Conservation (phyloP, 2,113 vertebrate species). For the Trichechus manatus region DNA sequence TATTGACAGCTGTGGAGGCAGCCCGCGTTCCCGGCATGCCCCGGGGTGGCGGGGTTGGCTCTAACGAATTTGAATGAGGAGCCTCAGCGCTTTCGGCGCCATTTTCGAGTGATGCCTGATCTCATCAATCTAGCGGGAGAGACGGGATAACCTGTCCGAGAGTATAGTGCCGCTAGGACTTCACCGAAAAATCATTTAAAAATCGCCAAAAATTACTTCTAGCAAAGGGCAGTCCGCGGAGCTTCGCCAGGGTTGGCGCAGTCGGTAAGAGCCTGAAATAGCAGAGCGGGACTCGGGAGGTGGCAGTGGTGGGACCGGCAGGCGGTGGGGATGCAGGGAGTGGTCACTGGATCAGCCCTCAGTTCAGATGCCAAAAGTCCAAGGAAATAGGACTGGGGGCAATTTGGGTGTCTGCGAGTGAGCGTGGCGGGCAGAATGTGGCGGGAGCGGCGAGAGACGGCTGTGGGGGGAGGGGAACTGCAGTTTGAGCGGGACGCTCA, state of each 20-base stretch:
- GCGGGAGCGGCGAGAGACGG: conserved; percentile 63
- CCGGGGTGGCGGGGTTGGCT: conserved; percentile 91
- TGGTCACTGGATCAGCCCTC: conserved; percentile 3
- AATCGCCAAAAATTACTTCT: conserved; percentile 69
- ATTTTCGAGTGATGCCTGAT: conserved; percentile 97
- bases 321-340: conserved; percentile 18
- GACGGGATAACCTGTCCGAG: conserved; percentile 63
- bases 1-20: conserved; percentile 87
- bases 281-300: conserved; percentile 64
- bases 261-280: conserved; percentile 81
- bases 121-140: conserved; percentile 88
- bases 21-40: conserved; percentile 88
- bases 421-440: conserved; percentile 58
- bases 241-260: conserved; percentile 40
- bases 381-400: background rate
- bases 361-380: background rate
- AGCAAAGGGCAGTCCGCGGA: background rate
- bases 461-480: conserved; percentile 71
- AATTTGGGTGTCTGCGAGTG: background rate
- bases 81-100: conserved; percentile 96
- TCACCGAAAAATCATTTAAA: conserved; percentile 61
- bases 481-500: conserved; percentile 79
- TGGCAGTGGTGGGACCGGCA: conserved; percentile 79
- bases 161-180: background rate
- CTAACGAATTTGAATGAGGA: conserved; percentile 99